Conservation (phyloP, 2,797 vertebrate species). For the Onychomys leucogaster region DNA sequence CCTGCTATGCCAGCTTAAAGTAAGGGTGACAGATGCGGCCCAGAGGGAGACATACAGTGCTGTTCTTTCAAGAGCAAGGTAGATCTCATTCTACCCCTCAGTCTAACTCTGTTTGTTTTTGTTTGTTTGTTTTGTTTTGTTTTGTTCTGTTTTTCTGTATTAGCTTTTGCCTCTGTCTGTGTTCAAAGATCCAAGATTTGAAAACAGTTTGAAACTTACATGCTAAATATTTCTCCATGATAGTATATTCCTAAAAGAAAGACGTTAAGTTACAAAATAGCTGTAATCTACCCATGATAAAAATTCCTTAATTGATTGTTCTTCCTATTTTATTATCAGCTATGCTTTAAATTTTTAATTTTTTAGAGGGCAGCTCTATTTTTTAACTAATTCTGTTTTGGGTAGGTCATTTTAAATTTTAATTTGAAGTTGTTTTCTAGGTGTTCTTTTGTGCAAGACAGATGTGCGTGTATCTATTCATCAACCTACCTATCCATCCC, state of each 20-base stretch:
- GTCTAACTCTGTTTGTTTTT: neutral
- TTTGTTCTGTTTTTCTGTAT: neutral
- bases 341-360: neutral
- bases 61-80: neutral
- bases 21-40: neutral
- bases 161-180: neutral
- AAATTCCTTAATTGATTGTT: neutral
- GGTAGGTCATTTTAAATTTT: neutral
- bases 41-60: neutral
- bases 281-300: neutral
- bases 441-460: neutral
- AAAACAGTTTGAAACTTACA: constrained; percentile 28
- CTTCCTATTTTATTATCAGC: neutral
- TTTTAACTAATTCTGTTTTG: constrained; percentile 10
- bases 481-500: neutral
- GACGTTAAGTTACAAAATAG: neutral
- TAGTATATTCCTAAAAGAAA: neutral
- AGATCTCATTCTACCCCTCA: neutral
- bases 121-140: too few species aligned
- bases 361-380: neutral
- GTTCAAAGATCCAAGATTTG: constrained; percentile 1
- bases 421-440: constrained; percentile 11
- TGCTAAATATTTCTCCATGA: neutral
- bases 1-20: neutral
- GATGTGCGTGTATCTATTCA: neutral